These are phyloP conservation scores for Ashinkailepas kermadecensis DNA, from an alignment of 2,888 invertebrate genomes.

Conservation along the genomic window DNA sequence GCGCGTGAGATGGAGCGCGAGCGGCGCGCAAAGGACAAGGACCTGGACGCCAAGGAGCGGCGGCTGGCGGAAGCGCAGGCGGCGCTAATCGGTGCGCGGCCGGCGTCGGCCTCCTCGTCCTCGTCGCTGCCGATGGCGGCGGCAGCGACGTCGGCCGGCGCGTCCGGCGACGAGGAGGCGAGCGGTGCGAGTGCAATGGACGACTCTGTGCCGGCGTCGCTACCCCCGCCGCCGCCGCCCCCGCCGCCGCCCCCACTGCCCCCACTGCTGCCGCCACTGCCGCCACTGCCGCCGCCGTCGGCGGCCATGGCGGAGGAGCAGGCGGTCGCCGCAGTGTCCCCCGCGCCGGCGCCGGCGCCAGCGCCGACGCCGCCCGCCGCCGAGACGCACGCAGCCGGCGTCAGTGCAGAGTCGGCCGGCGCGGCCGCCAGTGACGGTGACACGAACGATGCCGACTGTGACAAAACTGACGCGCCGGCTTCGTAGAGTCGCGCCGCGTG, in stretches of 20 bases:
- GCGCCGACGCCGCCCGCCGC: background rate
- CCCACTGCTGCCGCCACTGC: background rate
- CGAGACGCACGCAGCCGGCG: background rate
- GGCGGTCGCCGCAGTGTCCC: background rate
- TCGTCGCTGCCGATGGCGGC: background rate
- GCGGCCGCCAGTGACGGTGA: background rate
- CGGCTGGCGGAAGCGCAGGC: slow-evolving; percentile 24
- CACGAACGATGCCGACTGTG: background rate
- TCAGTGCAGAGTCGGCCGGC: background rate
- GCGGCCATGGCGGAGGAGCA: background rate
- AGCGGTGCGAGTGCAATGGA: background rate
- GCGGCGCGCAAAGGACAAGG: slow-evolving; percentile 25
- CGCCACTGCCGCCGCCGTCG: background rate
- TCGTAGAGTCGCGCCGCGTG: background rate
- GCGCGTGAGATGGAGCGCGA: slow-evolving; percentile 23
- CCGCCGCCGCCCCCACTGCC: background rate
- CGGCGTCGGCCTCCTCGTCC: background rate
- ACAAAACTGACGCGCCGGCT: background rate
- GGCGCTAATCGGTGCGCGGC: background rate
- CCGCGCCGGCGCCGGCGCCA: background rate
- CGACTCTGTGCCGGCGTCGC: background rate
- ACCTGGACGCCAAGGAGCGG: slow-evolving; percentile 30
- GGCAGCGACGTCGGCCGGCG: background rate
- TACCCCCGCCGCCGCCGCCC: background rate
- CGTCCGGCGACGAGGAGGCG: background rate